These are phyloP conservation scores for Zelleria hepariella DNA, from an alignment of 2,888 invertebrate species.

Conservation along the genomic window DNA sequence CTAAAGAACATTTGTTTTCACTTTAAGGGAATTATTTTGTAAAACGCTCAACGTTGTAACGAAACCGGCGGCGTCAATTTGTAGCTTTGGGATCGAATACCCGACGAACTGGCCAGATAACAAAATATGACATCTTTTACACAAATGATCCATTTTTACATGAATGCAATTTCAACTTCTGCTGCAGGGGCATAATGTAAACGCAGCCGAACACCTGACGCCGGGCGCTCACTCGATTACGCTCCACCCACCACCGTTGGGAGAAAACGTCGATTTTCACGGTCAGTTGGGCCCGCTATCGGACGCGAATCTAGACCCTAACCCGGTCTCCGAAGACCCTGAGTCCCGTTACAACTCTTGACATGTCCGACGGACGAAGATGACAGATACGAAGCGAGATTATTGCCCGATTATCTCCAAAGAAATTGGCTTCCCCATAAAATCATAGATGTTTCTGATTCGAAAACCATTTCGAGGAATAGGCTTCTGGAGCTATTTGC, in stretches of 20 bases:
- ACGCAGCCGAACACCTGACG: slow-evolving; percentile 13
- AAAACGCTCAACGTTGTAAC: too few species aligned
- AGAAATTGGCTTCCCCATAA: too few species aligned
- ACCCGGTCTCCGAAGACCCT: background rate
- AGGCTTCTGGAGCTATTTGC: too few species aligned
- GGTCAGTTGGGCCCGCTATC: slow-evolving; percentile 25
- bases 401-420: background rate
- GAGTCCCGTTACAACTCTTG: background rate
- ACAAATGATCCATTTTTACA: background rate
- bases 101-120: too few species aligned
- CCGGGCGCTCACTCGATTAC: slow-evolving; percentile 8
- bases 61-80: too few species aligned
- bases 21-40: too few species aligned
- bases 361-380: background rate
- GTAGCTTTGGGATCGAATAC: too few species aligned
- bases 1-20: too few species aligned
- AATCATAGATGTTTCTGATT: too few species aligned
- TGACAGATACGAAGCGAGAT: background rate
- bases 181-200: background rate
- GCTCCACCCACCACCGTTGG: slow-evolving; percentile 14
- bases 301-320: background rate
- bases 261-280: slow-evolving; percentile 47
- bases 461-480: too few species aligned
- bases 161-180: background rate
- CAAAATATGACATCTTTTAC: too few species aligned